phyloP scores from a whole-genome alignment of 2,888 invertebrate species.

The Alviniconcha strummeri region DNA sequence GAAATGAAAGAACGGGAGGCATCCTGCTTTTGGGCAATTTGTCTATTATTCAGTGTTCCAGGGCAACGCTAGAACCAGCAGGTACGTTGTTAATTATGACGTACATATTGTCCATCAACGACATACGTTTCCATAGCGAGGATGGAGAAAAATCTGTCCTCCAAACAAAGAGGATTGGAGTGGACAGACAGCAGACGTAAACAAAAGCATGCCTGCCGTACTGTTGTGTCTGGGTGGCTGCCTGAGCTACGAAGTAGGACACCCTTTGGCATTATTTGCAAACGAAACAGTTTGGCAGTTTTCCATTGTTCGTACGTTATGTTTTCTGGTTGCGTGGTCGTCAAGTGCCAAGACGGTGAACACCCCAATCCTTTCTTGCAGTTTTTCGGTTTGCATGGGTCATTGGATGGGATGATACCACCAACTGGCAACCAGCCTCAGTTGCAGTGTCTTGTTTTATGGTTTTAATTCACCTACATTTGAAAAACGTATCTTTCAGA shows the following conservation, averaged over 20 bases:
- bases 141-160: neutral
- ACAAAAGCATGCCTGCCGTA: constrained; percentile 31
- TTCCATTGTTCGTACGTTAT: no score
- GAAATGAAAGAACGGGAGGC: constrained; percentile 32
- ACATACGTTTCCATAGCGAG: constrained; percentile 21
- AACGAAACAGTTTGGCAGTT: neutral
- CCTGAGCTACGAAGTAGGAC: constrained; percentile 14
- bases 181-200: constrained; percentile 36
- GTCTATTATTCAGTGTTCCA: neutral
- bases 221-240: constrained; percentile 10
- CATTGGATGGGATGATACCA: no score
- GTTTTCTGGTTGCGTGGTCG: no score
- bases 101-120: neutral
- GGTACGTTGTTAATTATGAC: constrained; percentile 20
- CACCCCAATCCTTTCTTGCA: no score
- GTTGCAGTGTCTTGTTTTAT: no score
- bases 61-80: constrained; percentile 18
- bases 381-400: no score
- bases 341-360: no score
- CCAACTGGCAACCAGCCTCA: no score
- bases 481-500: no score
- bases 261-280: neutral
- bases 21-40: constrained; percentile 10
- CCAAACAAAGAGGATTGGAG: constrained; percentile 7
- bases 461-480: no score